Base-by-base conservation (phyloP, 2,888 invertebrate genomes). In the Scaptomyza polygonia region DNA sequence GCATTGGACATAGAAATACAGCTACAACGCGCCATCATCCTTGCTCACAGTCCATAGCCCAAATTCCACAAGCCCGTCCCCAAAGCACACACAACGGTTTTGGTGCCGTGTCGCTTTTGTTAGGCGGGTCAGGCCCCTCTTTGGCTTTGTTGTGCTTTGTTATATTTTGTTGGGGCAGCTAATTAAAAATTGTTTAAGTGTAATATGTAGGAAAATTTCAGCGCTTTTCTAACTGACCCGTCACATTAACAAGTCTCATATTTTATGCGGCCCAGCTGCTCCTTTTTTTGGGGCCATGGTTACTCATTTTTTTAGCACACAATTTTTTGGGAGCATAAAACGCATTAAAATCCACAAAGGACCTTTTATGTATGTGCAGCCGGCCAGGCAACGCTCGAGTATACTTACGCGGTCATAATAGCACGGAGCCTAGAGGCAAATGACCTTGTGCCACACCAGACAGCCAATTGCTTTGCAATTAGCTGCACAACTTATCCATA, bases 111-210 rank as follows among this genome's bases (percentile, higher is more conserved):
- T 47, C 48, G 69, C 64, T 54, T 82, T 65, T 63, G 63, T 66
- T 9, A 47, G 36, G 4, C 36, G 36, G 7, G 34, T n/a, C 58
- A 18, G 57, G 59, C 53, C 59, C 55, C 57, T n/a, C 66, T 82
- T 76, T 70, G 58, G 51, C 29, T 75, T 77, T 77, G 58, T 69
- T 75, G 30, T 51, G 57, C 36, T 62, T 58, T 58, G 64, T 70
- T 56, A 27, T 68, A 61, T 65, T 39, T 39, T 69, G 54, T 55
- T 45, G 72, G 70, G 66, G 67, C 68, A 72, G 86, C 83, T 86
- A 88, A 84, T 88, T 88, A 84, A 84, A 88, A 82, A 62, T 79
- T 79, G 77, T 67, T 69, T 71, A 73, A 82, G 63, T 79, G 69
- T 80, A 71, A 83, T 77, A 61, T 81, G 86, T 79, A 76, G 67